A percentile compares a stretch with the other conserved stretches of the same genome.
Conservation (phyloP, 1,140 invertebrate species). For the Amyelois transitella region DNA sequence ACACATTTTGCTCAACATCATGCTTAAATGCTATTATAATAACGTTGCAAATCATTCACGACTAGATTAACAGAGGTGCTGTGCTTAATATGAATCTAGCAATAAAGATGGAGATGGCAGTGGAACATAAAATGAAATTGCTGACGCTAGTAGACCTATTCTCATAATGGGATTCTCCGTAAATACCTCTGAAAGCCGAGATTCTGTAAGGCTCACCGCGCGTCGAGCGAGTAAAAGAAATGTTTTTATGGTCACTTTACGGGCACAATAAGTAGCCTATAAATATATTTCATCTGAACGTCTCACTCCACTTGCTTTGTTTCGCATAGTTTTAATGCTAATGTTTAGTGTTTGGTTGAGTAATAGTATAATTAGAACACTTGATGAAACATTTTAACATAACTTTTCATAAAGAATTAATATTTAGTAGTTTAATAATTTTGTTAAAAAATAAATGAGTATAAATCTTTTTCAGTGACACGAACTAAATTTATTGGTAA, state of each 20-base stretch:
- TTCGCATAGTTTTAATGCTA: background rate
- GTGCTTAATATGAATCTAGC: background rate
- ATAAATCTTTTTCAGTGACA: no score
- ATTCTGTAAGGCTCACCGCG: slow-evolving; percentile 12
- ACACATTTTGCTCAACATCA: no score
- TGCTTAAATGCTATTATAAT: no score
- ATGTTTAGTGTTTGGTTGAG: background rate
- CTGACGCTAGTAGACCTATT: slow-evolving; percentile 24
- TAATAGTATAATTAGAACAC: no score
- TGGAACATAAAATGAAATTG: slow-evolving; percentile 31
- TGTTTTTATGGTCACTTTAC: slow-evolving; percentile 16
- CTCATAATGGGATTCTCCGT: slow-evolving; percentile 25
- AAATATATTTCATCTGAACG: background rate
- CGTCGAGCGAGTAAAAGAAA: slow-evolving; percentile 14
- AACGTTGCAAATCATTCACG: no score
- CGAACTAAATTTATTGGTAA: no score
- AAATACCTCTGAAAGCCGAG: slow-evolving; percentile 20
- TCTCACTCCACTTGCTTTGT: background rate
- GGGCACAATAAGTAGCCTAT: background rate
- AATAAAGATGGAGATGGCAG: slow-evolving; percentile 17
- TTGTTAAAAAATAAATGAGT: no score
- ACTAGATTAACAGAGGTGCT: no score
- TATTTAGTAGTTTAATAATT: no score
- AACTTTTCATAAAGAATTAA: no score
- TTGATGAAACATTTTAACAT: no score